A percentile compares a stretch with the other conserved stretches of the same genome.
Evolutionary conservation across 2,113 vertebrate genomes (phyloP).

Genomic region (Elanoides forficatus): DNA sequence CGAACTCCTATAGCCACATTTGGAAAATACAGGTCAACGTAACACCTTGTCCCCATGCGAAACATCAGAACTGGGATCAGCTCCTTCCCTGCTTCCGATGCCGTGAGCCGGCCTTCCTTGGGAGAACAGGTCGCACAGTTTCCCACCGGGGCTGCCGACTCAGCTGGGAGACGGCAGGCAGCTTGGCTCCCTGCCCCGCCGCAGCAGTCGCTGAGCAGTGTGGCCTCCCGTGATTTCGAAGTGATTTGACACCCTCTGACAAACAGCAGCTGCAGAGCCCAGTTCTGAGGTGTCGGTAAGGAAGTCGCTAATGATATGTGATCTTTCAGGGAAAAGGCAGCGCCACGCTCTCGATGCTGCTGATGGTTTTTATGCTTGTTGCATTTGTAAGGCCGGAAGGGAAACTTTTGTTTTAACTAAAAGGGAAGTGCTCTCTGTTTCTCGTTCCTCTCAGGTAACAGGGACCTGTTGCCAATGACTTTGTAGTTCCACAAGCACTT

Average conservation of each 20-base stretch:
- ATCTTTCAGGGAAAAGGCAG: background rate
- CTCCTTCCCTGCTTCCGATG: background rate
- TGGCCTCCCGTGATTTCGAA: background rate
- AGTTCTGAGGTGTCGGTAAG: background rate
- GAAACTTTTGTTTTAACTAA: background rate
- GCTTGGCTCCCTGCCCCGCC: background rate
- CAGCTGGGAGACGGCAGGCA: background rate
- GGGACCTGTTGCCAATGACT: background rate
- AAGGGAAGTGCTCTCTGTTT: background rate
- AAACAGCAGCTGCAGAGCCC: background rate
- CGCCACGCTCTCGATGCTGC: accelerated
- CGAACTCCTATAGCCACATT: background rate
- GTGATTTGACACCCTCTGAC: background rate
- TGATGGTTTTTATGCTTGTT: background rate
- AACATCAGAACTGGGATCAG: background rate
- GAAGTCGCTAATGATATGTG: background rate
- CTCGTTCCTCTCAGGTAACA: background rate
- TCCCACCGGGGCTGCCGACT: background rate
- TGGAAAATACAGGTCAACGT: background rate
- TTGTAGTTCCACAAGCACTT: background rate
- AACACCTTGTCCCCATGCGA: background rate
- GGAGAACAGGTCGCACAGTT: background rate
- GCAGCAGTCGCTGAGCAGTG: background rate
- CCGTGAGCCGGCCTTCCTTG: background rate
- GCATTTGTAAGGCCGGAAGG: background rate